Base-by-base conservation (phyloP, 2,113 vertebrate species). In the Sisor rabdophorus region DNA sequence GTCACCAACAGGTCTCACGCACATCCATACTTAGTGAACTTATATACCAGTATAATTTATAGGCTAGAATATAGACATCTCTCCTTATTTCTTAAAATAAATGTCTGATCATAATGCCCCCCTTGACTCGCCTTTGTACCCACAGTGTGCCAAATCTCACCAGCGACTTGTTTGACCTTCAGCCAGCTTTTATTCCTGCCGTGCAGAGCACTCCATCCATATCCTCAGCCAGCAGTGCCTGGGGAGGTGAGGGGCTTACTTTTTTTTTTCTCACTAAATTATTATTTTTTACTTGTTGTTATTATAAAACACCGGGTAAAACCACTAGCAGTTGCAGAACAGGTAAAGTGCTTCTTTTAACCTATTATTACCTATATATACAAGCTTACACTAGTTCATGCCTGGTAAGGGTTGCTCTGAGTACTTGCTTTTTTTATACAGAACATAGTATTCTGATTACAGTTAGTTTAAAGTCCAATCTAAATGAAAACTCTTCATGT, bases 121-220 rank as follows among this genome's bases (percentile, higher is more conserved):
- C 60, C 12, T 54, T 22, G 7, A 40, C 69, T 30, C 72, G 0
- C 24, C 8, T 75, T 22, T 61, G n/a, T 50, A 30, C 28, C 19
- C 36, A 32, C 88, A 95, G 94, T 79, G 91, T 93, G 84, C 93
- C 93, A 85, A 94, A 93, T 84, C 93, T 96, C 84, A 94, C 90
- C 86, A 95, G 92, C 78, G 94, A 97, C 90, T 92, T 97, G 83
- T 96, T 97, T 89, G 95, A 95, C 87, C 91, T 96, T 74, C 95
- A 97, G 86, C 94, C 95, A 78, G 87, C 93, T 12, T 97, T 96
- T 90, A 92, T 95, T 87, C 95, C 95, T 53, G 90, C 94, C 17
- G 92, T 95, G 88, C 95, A 95, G 85, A 94, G 93, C 86, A 93
- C 90, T 82, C 93, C 94, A 81, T 92, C 93, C 83, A 95, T 95